A percentile compares a stretch with the other conserved stretches of the same genome.
phyloP scores from a whole-genome alignment of 2,113 vertebrate species.

The Pedetes capensis region DNA sequence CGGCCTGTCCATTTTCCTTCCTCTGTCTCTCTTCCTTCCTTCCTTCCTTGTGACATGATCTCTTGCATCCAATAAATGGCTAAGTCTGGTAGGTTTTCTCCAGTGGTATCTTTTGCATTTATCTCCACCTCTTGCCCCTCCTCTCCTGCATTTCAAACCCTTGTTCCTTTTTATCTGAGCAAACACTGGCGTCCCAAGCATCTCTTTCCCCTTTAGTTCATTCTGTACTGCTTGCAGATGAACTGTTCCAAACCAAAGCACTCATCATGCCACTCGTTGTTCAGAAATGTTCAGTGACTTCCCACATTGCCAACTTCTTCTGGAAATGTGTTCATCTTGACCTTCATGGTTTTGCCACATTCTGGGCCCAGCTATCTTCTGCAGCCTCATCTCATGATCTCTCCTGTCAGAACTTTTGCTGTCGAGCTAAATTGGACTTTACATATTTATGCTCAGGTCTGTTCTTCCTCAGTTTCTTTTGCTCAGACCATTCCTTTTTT shows the following conservation, averaged over 20 bases:
- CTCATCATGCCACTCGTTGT: neutral
- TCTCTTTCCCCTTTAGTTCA: neutral
- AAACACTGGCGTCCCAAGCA: neutral
- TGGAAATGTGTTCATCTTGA: neutral
- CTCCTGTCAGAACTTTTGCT: neutral
- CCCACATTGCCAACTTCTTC: neutral
- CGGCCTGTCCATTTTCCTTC: neutral
- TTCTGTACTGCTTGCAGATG: neutral
- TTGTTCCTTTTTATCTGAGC: constrained; percentile 14
- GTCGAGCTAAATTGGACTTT: neutral
- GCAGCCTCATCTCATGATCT: neutral
- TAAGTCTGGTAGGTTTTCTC: neutral
- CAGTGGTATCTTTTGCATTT: neutral
- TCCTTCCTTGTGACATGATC: neutral
- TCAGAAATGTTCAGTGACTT: neutral
- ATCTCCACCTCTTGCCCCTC: neutral
- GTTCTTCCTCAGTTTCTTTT: neutral
- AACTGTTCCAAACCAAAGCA: neutral
- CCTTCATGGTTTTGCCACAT: neutral
- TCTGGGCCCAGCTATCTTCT: neutral
- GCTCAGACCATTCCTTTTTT: neutral
- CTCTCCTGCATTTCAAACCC: neutral
- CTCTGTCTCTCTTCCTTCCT: neutral
- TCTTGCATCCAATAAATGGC: neutral
- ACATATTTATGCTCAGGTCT: neutral